Evolutionary conservation across 2,797 vertebrate species (phyloP).

Genomic region (Philypnodon macrostomus): DNA sequence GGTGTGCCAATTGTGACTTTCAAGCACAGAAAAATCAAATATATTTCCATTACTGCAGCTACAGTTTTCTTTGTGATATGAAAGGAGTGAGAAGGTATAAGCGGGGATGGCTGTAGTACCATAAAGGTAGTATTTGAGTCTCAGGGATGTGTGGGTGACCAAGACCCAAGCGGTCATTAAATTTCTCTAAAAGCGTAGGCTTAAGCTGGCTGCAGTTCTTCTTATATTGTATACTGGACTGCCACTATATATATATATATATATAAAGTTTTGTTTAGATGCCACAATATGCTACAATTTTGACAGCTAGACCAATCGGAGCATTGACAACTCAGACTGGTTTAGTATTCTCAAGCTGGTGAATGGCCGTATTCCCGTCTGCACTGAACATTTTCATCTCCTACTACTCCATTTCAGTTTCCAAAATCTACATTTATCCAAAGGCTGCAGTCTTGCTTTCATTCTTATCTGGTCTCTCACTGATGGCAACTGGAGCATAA

Average conservation of each 20-base stretch:
- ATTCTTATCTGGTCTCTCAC: slow-evolving; percentile 28
- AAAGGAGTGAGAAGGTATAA: slow-evolving; percentile 15
- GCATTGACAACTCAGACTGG: too few species aligned
- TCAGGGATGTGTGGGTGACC: slow-evolving; percentile 41
- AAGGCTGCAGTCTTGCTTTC: slow-evolving; percentile 25
- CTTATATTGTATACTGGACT: slow-evolving; percentile 4
- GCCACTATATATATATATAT: too few species aligned
- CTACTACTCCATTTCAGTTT: slow-evolving; percentile 19
- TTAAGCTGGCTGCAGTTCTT: slow-evolving; percentile 24
- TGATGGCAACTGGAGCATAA: slow-evolving; percentile 50
- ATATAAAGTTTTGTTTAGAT: too few species aligned
- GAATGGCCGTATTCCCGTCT: too few species aligned
- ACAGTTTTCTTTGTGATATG: slow-evolving; percentile 11
- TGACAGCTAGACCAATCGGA: too few species aligned
- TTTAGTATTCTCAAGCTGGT: too few species aligned
- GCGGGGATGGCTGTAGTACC: slow-evolving; percentile 7
- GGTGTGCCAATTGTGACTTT: slow-evolving; percentile 8
- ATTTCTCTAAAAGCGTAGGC: slow-evolving; percentile 32
- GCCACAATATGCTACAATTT: too few species aligned
- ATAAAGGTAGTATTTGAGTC: slow-evolving; percentile 38
- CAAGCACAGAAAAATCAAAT: slow-evolving; percentile 13
- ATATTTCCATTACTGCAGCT: slow-evolving; percentile 19
- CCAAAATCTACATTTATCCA: slow-evolving; percentile 38
- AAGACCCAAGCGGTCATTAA: slow-evolving; percentile 23
- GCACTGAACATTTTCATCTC: too few species aligned